These are phyloP conservation scores for Naja naja DNA, from an alignment of 2,113 vertebrate species.

Conservation along the genomic window DNA sequence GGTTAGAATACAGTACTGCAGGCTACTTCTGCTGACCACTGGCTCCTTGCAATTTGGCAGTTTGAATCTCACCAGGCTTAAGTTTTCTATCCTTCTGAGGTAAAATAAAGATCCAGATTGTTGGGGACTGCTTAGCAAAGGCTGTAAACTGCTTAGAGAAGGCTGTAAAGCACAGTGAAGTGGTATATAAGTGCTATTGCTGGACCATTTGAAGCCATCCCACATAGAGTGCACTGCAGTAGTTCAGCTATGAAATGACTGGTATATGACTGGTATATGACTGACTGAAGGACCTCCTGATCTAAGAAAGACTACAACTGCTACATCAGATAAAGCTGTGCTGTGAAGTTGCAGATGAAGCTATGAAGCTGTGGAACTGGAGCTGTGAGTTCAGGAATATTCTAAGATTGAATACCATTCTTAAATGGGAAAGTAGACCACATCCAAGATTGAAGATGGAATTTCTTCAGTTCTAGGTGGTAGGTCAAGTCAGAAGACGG, in stretches of 20 bases:
- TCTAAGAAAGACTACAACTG: background rate
- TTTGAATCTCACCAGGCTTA: too few species aligned
- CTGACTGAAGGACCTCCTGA: background rate
- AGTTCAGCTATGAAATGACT: background rate
- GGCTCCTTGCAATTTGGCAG: too few species aligned
- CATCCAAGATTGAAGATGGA: background rate
- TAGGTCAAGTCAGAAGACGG: background rate
- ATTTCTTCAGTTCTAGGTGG: background rate
- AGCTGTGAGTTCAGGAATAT: background rate
- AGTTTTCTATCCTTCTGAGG: too few species aligned
- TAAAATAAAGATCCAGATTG: too few species aligned
- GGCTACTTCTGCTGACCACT: too few species aligned
- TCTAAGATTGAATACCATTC: background rate
- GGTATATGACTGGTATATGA: background rate
- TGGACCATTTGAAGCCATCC: background rate
- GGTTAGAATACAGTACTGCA: too few species aligned
- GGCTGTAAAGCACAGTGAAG: too few species aligned
- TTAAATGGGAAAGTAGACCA: background rate
- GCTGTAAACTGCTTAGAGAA: too few species aligned
- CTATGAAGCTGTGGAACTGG: background rate
- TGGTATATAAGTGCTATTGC: background rate
- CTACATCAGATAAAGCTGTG: background rate
- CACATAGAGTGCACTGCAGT: background rate
- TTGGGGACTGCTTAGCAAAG: too few species aligned
- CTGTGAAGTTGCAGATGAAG: background rate